Evolutionary conservation across 64 coral and sea anemone genomes (phyloP), one percentile per base, ranked within the genome.

Genomic region (Pachyseris speciosa): DNA sequence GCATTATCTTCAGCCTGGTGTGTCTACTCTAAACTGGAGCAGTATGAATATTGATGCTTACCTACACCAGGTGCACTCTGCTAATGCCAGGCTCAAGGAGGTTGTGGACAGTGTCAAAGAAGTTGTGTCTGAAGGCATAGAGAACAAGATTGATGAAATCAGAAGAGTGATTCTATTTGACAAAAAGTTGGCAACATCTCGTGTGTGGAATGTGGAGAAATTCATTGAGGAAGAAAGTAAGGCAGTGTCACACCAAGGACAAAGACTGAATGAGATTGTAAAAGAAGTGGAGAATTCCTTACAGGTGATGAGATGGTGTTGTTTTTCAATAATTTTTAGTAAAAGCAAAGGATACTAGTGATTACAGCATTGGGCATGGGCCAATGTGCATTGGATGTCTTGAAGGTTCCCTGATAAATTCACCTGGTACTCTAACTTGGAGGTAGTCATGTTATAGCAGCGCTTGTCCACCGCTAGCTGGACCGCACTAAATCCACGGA

Each of bases 21-120:
- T 99, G 45, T 95, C 97, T 57, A 99, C 93, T 11, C 47, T 99
- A 17, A 84, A 94, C 19, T 99, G 97, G 97, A 95, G 92, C 60
- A 99, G 97, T 41, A 99, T 99, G 97, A 99, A 99, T 45, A 99
- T 99, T 28, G 97, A 99, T 64, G 97, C 97, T 1, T 99, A 99
- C 13, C 60, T 99, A 70, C 97, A 99, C 37, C 97, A 99, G 90
- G 95, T 97, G 37, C 95, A 97, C 64, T 75, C 95, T 5, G 95
- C 95, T 34, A 97, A 91, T 58, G 39, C 75, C 32, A 67, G 95
- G 17, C 86, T 97, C 16, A 78, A 83, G 28, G 95, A 97, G 15
- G 89, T 97, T 16, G 95, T 97, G 29, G 84, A 90, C 30, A 73
- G 64, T 38, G 93, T 97, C 34, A 93, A 97, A 37, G 47, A 84